Percentiles rank a stretch among this genome's conserved stretches.
These are phyloP conservation scores for Eolophus roseicapilla DNA, from an alignment of 2,113 vertebrate species.

Conservation along the genomic window DNA sequence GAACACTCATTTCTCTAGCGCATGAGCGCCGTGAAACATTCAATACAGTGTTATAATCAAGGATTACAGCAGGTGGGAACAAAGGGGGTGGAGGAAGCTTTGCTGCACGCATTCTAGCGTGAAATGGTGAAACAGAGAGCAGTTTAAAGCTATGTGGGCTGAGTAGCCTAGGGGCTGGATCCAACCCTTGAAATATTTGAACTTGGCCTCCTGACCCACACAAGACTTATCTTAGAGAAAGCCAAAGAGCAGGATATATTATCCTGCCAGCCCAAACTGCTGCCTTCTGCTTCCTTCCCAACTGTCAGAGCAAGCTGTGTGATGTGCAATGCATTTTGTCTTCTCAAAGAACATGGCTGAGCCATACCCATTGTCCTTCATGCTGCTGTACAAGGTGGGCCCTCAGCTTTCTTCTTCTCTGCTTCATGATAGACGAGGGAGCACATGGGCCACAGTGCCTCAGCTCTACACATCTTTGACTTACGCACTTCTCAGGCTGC, in stretches of 20 bases:
- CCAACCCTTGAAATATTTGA: background rate
- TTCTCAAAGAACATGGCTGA: background rate
- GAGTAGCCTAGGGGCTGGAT: background rate
- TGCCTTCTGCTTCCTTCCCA: background rate
- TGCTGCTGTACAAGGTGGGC: background rate
- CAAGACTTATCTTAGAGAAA: background rate
- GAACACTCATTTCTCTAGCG: background rate
- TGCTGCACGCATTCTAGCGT: background rate
- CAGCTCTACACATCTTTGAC: background rate
- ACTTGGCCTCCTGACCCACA: background rate
- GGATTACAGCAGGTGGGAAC: background rate
- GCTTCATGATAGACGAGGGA: rapidly evolving
- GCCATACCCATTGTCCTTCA: rapidly evolving
- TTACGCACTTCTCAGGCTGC: background rate
- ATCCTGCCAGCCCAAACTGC: background rate
- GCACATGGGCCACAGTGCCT: rapidly evolving
- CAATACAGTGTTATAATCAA: background rate
- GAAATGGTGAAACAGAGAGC: background rate
- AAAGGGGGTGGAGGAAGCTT: background rate
- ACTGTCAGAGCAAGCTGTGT: background rate
- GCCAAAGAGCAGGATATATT: background rate
- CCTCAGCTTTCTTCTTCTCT: background rate
- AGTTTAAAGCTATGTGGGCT: background rate
- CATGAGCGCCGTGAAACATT: background rate
- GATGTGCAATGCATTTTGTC: background rate